Evolutionary conservation across 1,140 invertebrate species (phyloP), one percentile per base, ranked within the genome.

Genomic region (Macrosteles quadrilineatus): DNA sequence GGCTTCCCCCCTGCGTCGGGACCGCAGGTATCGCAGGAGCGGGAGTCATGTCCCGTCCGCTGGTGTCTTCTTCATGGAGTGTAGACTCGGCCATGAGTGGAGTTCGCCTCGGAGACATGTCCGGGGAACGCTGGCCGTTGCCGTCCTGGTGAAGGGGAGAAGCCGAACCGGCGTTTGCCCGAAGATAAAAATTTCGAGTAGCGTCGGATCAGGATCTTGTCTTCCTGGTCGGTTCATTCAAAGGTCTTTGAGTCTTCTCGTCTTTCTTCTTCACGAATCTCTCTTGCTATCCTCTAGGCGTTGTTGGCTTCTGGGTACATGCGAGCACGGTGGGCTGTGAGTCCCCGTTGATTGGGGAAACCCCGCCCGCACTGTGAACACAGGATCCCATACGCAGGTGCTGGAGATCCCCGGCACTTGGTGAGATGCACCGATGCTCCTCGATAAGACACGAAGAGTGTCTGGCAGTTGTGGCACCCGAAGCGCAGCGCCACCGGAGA

Each of bases 11-110:
- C 55, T 25, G 2, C 21, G 3, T 4, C 6, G 14, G 6, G 21
- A 2, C 57, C 62, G 29, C 47, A 36, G 9, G 67, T 29, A 9
- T 68, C 70, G 21, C 36, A 36, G 9, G 19, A 12, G 11, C 31
- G 57, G 4, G 70, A 47, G 30, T 72, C 68, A 6, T 70, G 45
- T 1, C 65, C 65, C n/a, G 25, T 12, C 62, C 65, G 47, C n/a
- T 3, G 3, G 14, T 69, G 3, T 47, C 62, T 29, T 62, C 17
- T 1, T 53, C 14, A 9, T 40, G n/a, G 0, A 73, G 55, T 1
- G 12, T 27, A 0, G 31, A 1, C 23, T 75, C 72, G 6, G 45
- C 30, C 12, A 6, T 6, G 1, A 1, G 30, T 1, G 70, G 30
- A 2, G 17, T 25, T 6, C 12, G 25, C 29, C 55, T 30, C 17